Base-by-base conservation (phyloP, 2,113 vertebrate species). In the Myotis brandtii region DNA sequence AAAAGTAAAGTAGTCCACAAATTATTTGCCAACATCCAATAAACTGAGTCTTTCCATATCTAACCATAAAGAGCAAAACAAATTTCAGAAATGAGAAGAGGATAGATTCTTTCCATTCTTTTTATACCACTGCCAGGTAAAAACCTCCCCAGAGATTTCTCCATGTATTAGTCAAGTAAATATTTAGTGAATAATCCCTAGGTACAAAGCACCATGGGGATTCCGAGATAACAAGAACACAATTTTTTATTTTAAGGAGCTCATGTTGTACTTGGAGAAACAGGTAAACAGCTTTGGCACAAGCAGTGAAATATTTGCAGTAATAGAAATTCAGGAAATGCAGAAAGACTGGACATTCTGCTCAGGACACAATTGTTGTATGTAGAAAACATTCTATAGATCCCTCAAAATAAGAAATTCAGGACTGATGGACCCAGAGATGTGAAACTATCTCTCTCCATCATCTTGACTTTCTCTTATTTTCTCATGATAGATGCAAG, bases 61-160 rank as follows among this genome's bases (percentile, higher is more conserved):
- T 30, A 34, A 70, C 56, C 40, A 2, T 27, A 12, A 89, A 40
- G 46, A 80, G 20, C 34, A 64, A 86, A 84, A 87, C 80, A 50
- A 96, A 96, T 95, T 77, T 94, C 84, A 95, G 66, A 89, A 77
- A 77, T 43, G 70, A 84, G 80, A 94, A 76, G 83, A 83, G n/a
- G 37, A 95, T 93, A 95, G 54, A 54, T 80, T 84, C 48, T 91
- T 86, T 76, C 27, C 72, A 85, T 91, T 91, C 40, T 85, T 91
- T 86, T 92, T 70, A 59, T 95, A n/a, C 66, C 7, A 25, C 25
- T 3, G 50, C 34, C 66, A 75, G 54, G n/a, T 93, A 50, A 86
- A 95, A 67, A 79, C 3, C 27, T 91, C 83, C 93, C 76, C 37
- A 62, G 80, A 92, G 87, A 70, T 86, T 93, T 76, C 37, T 67